Conservation (phyloP, 2,888 invertebrate species). For the Zaprionus obscuricornis region DNA sequence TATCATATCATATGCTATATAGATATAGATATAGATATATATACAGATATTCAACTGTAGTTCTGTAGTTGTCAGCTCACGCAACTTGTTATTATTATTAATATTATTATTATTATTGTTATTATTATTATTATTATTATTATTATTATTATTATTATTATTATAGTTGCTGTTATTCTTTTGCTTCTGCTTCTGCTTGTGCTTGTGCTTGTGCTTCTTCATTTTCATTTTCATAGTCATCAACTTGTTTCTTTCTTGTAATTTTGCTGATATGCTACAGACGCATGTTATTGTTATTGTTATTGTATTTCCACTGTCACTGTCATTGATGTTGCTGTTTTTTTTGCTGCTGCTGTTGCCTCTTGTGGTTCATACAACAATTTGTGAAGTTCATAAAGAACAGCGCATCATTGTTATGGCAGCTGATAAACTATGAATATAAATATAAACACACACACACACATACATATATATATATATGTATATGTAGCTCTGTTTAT, state of each 20-base stretch:
- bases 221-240: too few relatives aligned
- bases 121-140: constrained; percentile 1
- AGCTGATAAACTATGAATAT: constrained; percentile 49
- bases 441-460: neutral
- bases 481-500: neutral
- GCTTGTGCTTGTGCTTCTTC: neutral
- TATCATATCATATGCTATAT: too few relatives aligned
- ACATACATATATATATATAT: neutral
- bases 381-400: constrained; percentile 51
- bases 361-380: constrained; percentile 37
- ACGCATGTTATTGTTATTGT: neutral
- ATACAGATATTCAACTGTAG: neutral
- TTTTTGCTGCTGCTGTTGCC: constrained; percentile 8
- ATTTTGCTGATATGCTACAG: too few relatives aligned
- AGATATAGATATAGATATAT: neutral
- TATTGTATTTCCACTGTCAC: constrained; percentile 49
- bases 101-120: constrained; percentile 23
- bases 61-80: constrained; percentile 37
- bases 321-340: constrained; percentile 24
- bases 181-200: neutral
- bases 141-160: constrained; percentile 19
- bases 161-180: constrained; percentile 22
- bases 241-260: too few relatives aligned
- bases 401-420: constrained; percentile 61
- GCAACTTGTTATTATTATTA: constrained; percentile 38